Base-by-base conservation (phyloP, 2,888 invertebrate species). In the Mythimna pallens region DNA sequence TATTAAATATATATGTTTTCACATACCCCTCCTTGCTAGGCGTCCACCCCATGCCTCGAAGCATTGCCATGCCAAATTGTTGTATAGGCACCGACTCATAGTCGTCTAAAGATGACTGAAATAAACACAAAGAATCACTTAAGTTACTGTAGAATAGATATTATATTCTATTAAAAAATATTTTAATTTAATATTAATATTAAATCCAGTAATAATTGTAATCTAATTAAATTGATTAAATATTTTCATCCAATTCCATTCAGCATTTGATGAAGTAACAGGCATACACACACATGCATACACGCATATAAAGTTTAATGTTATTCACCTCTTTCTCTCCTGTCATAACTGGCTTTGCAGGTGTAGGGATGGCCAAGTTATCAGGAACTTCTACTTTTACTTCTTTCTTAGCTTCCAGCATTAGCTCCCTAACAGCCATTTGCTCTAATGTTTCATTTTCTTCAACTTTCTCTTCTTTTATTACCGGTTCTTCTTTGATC, bases 31-130 rank as follows among this genome's bases (percentile, higher is more conserved):
- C 94, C 79, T 94, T 89, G 96, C 97, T 97, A 67, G 98, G 97
- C 67, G 97, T 96, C 98, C 98, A 98, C 14, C 99, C 99, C 99
- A 99, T 99, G 12, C 99, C 99, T 78, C 99, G 96, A 2, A 99
- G 95, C 98, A 99, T 98, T 0, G 99, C 99, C 91, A 98, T 89
- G 5, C 99, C 99, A 97, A 98, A 99, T 69, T 98, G 97, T 88
- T 96, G 93, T 61, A 98, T 96, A 0, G 98, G 98, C 64, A 98
- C 97, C 25, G 96, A 92, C 58, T 98, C 98, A 94, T 98, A 98
- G 88, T 98, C 98, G 71, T 97, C 97, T 22, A 97, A 86, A 0
- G 97, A 96, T 2, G 98, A 96, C 97, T 97, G 92, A 78, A 95
- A 75, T 7, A n/a, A 94, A 54, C 0, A 72, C 0, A 47, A n/a